Percentiles rank a stretch among this genome's conserved stretches.
These are phyloP conservation scores for Noctilio leporinus DNA, from an alignment of 2,113 vertebrate species.

Conservation along the genomic window DNA sequence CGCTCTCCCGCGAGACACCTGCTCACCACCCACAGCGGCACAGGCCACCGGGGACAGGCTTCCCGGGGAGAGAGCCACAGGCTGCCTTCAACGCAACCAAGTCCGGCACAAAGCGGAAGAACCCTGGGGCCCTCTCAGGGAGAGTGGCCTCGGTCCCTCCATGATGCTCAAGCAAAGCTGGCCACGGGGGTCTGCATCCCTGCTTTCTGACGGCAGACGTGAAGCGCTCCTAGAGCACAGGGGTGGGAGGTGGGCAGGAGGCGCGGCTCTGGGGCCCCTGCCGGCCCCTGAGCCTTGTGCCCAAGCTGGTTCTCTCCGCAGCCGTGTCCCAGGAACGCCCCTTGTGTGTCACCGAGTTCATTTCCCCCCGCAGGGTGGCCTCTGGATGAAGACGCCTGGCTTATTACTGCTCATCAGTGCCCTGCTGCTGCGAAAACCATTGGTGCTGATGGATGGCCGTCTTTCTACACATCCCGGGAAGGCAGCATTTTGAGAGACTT, in stretches of 20 bases:
- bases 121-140: background rate
- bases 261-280: background rate
- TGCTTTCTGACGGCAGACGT: background rate
- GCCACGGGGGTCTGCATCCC: too few species aligned
- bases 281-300: background rate
- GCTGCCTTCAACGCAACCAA: too few species aligned
- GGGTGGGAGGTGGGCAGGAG: background rate
- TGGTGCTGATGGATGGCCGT: background rate
- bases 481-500: background rate
- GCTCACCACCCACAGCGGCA: background rate
- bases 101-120: too few species aligned
- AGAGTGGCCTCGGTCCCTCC: background rate
- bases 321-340: background rate
- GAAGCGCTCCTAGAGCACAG: background rate
- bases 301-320: background rate
- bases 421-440: conserved; percentile 26
- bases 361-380: background rate
- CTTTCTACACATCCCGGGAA: background rate
- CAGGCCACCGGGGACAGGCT: too few species aligned
- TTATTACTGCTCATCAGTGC: conserved; percentile 16
- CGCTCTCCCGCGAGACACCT: rapidly evolving
- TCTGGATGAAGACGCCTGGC: conserved; percentile 17
- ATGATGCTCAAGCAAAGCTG: background rate
- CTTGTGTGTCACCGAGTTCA: background rate
- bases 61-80: background rate